These are phyloP conservation scores for Zhuqinia jingwanae DNA, from an alignment of 2,888 invertebrate genomes.

Conservation along the genomic window DNA sequence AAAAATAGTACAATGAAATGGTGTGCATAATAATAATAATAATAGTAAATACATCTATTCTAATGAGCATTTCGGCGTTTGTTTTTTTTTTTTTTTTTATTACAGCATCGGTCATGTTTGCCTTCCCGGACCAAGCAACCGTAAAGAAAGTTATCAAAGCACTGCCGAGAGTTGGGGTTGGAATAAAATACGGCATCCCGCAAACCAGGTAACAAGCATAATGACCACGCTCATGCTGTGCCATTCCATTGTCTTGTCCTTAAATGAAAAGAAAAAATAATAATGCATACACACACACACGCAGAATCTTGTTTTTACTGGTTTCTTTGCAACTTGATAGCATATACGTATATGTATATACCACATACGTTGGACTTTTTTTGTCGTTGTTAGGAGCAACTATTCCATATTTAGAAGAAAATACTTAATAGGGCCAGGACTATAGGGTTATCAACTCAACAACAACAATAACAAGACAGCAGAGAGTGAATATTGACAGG, in stretches of 20 bases:
- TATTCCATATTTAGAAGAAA: constrained; percentile 53
- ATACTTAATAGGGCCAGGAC: background rate
- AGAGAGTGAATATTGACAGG: constrained; percentile 20
- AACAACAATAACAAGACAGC: no score
- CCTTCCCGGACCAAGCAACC: constrained; percentile 97
- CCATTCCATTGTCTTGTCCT: background rate
- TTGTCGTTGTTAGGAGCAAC: no score
- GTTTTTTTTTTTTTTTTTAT: constrained; percentile 81
- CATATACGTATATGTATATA: no score
- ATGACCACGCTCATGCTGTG: constrained; percentile 44
- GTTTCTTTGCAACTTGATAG: background rate
- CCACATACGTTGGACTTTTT: no score
- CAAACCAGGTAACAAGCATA: constrained; percentile 87
- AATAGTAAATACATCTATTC: no score
- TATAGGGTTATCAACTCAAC: constrained; percentile 30
- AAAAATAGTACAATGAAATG: no score
- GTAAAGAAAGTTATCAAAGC: constrained; percentile 99
- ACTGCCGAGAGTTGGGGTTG: constrained; percentile 97
- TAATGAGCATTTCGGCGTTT: no score
- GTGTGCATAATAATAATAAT: no score
- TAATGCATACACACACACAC: background rate
- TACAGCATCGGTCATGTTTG: constrained; percentile 99
- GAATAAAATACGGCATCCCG: constrained; percentile 95
- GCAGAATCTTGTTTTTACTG: background rate
- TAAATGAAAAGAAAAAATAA: background rate